Evolutionary conservation across 2,797 vertebrate species (phyloP).

Genomic region (Hylomyscus alleni): DNA sequence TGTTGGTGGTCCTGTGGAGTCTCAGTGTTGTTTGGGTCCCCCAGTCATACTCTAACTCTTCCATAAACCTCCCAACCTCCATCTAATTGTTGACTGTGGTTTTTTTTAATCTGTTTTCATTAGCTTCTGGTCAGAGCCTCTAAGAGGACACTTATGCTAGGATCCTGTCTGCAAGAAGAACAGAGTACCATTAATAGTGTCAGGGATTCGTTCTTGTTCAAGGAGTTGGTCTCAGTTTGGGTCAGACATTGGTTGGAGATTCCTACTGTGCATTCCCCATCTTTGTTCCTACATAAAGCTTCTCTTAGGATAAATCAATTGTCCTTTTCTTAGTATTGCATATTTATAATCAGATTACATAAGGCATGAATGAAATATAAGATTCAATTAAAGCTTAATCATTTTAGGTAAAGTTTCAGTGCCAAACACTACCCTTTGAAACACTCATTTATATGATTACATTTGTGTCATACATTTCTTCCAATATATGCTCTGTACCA

Average conservation of each 20-base stretch:
- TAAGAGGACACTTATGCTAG: not conserved
- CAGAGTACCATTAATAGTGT: not conserved
- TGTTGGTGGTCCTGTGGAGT: not conserved
- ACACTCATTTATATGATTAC: not conserved
- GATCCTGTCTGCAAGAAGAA: not conserved
- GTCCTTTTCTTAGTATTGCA: not conserved
- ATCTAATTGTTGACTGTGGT: not conserved
- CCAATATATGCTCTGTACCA: not conserved
- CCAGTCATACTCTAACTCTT: not conserved
- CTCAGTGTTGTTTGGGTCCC: not conserved
- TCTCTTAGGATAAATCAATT: not conserved
- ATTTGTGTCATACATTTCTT: not conserved
- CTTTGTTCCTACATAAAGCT: not conserved
- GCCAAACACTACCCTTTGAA: not conserved
- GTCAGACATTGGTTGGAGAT: not conserved
- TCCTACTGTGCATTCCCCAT: not conserved
- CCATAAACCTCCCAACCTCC: not conserved
- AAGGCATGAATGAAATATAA: conserved; percentile 30
- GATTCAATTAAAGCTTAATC: conserved; percentile 12
- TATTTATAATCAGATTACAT: conserved; percentile 45
- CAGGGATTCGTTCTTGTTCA: not conserved
- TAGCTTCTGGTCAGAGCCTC: not conserved
- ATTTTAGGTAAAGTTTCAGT: not conserved
- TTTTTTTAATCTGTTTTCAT: not conserved
- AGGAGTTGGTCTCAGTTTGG: not conserved